phyloP scores from a whole-genome alignment of 2,888 invertebrate species.

The Macaria notata region DNA sequence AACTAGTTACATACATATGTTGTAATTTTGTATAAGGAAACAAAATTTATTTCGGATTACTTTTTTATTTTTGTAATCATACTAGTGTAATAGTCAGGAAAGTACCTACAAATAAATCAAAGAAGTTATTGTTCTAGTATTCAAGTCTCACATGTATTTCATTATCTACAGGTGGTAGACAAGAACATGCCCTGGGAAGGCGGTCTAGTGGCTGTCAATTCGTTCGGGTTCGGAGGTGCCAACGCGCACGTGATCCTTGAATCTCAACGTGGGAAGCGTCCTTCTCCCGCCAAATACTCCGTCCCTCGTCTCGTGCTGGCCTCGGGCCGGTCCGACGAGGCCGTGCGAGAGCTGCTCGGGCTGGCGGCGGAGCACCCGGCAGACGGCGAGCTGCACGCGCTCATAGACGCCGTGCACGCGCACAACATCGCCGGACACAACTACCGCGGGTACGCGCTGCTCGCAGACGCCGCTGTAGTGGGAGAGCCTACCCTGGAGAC shows the following conservation, averaged over 20 bases:
- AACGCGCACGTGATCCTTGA: slow-evolving; percentile 95
- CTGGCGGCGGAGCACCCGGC: slow-evolving; percentile 82
- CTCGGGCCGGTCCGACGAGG: slow-evolving; percentile 93
- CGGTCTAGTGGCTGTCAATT: slow-evolving; percentile 96
- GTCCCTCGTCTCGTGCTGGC: slow-evolving; percentile 83
- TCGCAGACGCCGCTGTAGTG: slow-evolving; percentile 53
- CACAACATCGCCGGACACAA: slow-evolving; percentile 88
- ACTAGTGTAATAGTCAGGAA: too few relatives aligned
- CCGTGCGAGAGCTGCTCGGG: slow-evolving; percentile 85
- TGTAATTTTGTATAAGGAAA: too few relatives aligned
- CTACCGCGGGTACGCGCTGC: slow-evolving; percentile 90
- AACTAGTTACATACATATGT: too few relatives aligned
- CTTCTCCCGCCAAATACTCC: slow-evolving; percentile 77
- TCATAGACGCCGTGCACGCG: slow-evolving; percentile 89
- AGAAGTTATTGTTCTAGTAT: too few relatives aligned
- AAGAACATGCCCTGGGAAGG: slow-evolving; percentile 93
- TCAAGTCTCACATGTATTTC: too few relatives aligned
- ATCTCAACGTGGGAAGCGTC: slow-evolving; percentile 84
- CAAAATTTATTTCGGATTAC: too few relatives aligned
- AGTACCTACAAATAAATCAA: too few relatives aligned
- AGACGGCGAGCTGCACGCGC: slow-evolving; percentile 88
- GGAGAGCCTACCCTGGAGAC: slow-evolving; percentile 36
- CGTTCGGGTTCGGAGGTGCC: slow-evolving; percentile 99
- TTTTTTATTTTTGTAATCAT: too few relatives aligned
- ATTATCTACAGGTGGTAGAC: slow-evolving; percentile 88